Conservation (phyloP, 2,113 vertebrate species). For the Orcinus orca region DNA sequence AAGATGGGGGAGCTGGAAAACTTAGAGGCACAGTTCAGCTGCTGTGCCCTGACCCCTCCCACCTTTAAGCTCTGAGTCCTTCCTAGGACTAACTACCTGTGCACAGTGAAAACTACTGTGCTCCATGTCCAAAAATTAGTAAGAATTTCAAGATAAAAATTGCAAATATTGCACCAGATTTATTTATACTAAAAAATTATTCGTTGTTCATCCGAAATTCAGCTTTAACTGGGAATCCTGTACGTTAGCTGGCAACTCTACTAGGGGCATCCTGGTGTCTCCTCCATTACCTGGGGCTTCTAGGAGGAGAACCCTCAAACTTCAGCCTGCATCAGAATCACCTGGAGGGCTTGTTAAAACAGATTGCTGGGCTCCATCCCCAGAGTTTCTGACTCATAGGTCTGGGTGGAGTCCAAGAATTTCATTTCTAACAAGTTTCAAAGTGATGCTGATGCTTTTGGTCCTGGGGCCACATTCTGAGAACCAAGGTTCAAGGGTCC, state of each 20-base stretch:
- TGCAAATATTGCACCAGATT: background rate
- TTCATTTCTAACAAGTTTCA: slow-evolving; percentile 10
- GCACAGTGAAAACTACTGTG: background rate
- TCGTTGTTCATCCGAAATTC: background rate
- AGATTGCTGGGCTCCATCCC: background rate
- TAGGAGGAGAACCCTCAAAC: background rate
- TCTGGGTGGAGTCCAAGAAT: background rate
- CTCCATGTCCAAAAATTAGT: background rate
- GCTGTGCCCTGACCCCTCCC: background rate
- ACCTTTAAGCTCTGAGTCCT: background rate
- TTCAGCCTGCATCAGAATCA: background rate
- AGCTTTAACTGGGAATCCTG: background rate
- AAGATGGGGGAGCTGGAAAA: background rate
- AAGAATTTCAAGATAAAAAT: slow-evolving; percentile 5
- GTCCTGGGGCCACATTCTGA: background rate
- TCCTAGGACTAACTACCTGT: background rate
- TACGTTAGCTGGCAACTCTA: background rate
- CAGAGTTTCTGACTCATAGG: background rate
- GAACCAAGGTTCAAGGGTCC: background rate
- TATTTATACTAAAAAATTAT: background rate
- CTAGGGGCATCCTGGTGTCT: background rate
- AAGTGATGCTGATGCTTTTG: background rate
- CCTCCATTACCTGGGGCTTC: background rate
- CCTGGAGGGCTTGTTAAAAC: background rate
- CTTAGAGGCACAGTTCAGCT: background rate